Base-by-base conservation (phyloP, 1,140 invertebrate genomes). In the Scaptomyza montana region DNA sequence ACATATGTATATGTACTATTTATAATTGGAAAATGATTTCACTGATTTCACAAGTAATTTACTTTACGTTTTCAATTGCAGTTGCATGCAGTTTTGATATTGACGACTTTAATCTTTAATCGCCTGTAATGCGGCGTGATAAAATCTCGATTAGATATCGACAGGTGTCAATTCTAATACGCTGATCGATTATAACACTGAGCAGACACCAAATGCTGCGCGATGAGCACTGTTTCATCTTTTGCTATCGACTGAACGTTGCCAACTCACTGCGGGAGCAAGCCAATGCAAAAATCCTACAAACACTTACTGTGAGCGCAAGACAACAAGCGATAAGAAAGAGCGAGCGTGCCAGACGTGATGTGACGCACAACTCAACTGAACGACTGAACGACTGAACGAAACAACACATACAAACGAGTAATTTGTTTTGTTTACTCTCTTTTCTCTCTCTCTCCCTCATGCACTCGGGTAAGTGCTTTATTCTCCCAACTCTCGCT, bases 141-240 rank as follows among this genome's bases (percentile, higher is more conserved):
- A 91, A 59, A 46, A 92, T 92, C 78, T 92, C 85, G 69, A 92
- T 91, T 79, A 92, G 72, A 81, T 92, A 92, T 89, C 90, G 90
- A 92, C 90, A 90, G 81, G 90, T 92, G 89, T 92, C 90, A 89
- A 92, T 92, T 87, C 90, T 76, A 75, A 92, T 82, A 77, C 90
- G 81, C 79, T 92, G 90, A 85, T 92, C 90, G 78, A 90, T 91
- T 79, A 79, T 72, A 87, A 89, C 81, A 89, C 79, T 91, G 65
- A 90, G 79, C 76, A 89, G 79, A 90, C 77, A 78, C 67, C 80
- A 81, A 77, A 60, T 78, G 75, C 70, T 80, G 87, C 90, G 77
- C 78, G 87, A 90, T 91, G 90, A 90, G 90, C 90, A 67, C 90
- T 89, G 66, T 91, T 81, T 91, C 90, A 91, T 91, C 77, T 84